These are phyloP conservation scores for Marmota flaviventris DNA, from an alignment of 2,113 vertebrate species.

Conservation along the genomic window DNA sequence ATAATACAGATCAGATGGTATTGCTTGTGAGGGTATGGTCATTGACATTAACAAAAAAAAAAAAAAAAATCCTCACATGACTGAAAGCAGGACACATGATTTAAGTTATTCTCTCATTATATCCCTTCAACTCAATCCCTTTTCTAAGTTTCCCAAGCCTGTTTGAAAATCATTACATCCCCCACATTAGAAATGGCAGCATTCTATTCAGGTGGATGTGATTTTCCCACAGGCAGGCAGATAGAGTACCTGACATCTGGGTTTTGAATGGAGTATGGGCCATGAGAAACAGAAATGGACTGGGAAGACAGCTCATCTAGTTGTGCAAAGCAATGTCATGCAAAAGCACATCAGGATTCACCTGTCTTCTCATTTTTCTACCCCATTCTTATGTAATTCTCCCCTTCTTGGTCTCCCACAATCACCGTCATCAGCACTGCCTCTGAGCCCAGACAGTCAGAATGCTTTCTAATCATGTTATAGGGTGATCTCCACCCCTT, in stretches of 20 bases:
- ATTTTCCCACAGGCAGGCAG: constrained; percentile 22
- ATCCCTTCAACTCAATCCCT: constrained; percentile 11
- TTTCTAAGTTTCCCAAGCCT: constrained; percentile 23
- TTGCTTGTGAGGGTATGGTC: neutral
- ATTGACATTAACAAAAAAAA: neutral
- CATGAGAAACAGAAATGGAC: neutral
- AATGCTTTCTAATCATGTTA: constrained; percentile 15
- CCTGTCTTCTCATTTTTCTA: constrained; percentile 44
- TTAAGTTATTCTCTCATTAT: constrained; percentile 26
- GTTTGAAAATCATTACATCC: constrained; percentile 32
- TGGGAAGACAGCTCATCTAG: neutral
- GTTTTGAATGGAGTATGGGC: neutral
- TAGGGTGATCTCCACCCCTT: neutral
- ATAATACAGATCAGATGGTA: constrained; percentile 29
- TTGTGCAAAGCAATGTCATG: neutral
- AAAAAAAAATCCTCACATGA: neutral
- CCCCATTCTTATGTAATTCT: neutral
- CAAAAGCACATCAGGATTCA: neutral
- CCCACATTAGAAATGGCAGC: constrained; percentile 39
- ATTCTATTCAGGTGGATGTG: constrained; percentile 36
- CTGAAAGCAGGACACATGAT: neutral
- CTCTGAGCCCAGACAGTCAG: neutral
- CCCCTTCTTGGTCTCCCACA: neutral
- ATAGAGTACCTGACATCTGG: neutral
- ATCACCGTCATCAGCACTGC: constrained; percentile 56